These are phyloP conservation scores for Oreochromis tanganicae DNA, from an alignment of 2,113 vertebrate genomes.

Conservation along the genomic window DNA sequence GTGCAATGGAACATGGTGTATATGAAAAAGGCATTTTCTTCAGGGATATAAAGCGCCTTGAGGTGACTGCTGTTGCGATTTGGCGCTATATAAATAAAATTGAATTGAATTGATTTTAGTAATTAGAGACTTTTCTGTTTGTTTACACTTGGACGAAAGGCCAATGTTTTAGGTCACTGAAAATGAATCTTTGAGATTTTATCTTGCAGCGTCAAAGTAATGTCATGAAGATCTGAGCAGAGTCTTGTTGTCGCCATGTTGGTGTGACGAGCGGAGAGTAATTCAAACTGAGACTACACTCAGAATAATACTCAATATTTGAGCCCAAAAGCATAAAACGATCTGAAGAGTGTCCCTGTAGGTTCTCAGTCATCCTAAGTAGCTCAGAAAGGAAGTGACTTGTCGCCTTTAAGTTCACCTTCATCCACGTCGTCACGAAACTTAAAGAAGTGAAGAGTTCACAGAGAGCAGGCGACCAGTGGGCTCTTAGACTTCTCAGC, in stretches of 20 bases:
- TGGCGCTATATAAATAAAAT: too few relatives aligned
- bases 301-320: not conserved
- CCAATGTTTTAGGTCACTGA: not conserved
- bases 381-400: not conserved
- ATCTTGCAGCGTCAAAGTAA: not conserved
- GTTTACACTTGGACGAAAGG: not conserved
- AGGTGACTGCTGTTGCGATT: too few relatives aligned
- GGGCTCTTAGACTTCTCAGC: not conserved
- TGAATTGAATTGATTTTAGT: not conserved
- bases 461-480: not conserved
- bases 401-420: not conserved
- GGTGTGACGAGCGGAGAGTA: not conserved
- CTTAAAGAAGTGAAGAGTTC: not conserved
- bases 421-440: not conserved
- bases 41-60: not conserved
- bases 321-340: not conserved
- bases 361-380: not conserved
- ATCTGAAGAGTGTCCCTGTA: not conserved
- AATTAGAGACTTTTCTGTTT: not conserved
- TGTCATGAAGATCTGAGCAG: not conserved
- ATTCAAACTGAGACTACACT: not conserved
- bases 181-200: not conserved
- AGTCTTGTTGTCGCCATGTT: not conserved
- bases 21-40: not conserved
- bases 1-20: not conserved